Evolutionary conservation across 1,140 invertebrate species (phyloP).

Genomic region (Drosophila dunni): DNA sequence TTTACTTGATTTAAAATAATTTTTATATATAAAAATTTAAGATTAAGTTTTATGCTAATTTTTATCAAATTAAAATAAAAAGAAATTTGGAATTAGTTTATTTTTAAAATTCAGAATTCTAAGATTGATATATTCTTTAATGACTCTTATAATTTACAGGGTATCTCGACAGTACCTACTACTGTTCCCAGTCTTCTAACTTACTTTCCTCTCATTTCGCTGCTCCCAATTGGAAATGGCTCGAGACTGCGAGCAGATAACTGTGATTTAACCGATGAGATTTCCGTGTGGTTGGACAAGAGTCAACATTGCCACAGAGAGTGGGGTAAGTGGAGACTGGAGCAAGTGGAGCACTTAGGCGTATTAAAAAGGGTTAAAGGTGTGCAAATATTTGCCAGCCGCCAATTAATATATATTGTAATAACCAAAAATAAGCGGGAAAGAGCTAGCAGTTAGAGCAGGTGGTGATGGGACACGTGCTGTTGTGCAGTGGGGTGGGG

Average conservation of each 20-base stretch:
- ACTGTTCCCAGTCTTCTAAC: neutral
- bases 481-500: neutral
- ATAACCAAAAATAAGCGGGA: constrained; percentile 53
- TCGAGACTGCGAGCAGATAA: constrained; percentile 6
- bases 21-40: no score
- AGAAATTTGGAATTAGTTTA: no score
- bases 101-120: no score
- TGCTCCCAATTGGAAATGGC: constrained; percentile 20
- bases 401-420: constrained; percentile 79
- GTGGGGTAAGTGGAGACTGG: neutral
- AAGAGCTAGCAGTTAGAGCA: constrained; percentile 1
- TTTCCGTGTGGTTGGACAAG: constrained; percentile 32
- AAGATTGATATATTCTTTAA: no score
- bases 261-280: constrained; percentile 23
- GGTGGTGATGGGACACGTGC: constrained; percentile 52
- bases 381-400: constrained; percentile 73
- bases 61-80: no score
- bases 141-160: neutral
- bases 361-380: constrained; percentile 82
- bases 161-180: neutral
- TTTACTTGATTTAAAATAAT: no score
- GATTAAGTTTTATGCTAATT: no score
- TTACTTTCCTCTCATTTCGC: constrained; percentile 39
- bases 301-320: constrained; percentile 30
- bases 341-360: constrained; percentile 60